These are phyloP conservation scores for Tachysurus fulvidraco DNA, from an alignment of 2,113 vertebrate genomes.

Conservation along the genomic window DNA sequence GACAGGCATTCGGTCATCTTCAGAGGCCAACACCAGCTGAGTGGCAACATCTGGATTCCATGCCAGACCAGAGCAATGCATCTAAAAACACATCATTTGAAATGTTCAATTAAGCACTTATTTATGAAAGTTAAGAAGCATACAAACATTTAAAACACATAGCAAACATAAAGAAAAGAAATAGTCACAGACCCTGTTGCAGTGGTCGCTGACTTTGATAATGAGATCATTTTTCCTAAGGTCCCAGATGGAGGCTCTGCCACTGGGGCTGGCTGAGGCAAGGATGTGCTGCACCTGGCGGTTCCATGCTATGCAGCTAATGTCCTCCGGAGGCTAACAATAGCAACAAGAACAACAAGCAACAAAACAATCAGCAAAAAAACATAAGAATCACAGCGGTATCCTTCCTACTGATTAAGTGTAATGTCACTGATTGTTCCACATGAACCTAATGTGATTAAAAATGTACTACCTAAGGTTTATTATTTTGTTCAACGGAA, in stretches of 20 bases:
- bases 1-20: conserved; percentile 92
- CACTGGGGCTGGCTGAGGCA: conserved; percentile 86
- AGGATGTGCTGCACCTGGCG: conserved; percentile 79
- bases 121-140: not conserved
- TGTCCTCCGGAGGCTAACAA: conserved; percentile 86
- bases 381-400: too few species aligned
- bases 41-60: conserved; percentile 98
- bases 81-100: conserved; percentile 69
- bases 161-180: not conserved
- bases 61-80: conserved; percentile 93
- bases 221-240: conserved; percentile 96
- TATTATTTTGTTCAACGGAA: not conserved
- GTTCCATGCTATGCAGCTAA: conserved; percentile 83
- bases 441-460: not conserved
- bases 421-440: not conserved
- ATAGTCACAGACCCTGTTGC: conserved; percentile 81
- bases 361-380: not conserved
- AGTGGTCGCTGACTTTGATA: conserved; percentile 98
- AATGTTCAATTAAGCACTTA: not conserved
- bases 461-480: not conserved
- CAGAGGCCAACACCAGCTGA: conserved; percentile 90
- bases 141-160: not conserved
- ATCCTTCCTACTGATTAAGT: not conserved
- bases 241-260: conserved; percentile 91
- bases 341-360: not conserved